Evolutionary conservation across 2,888 invertebrate species (phyloP), one percentile per base, ranked within the genome.

Genomic region (Pristionchus entomophagus): DNA sequence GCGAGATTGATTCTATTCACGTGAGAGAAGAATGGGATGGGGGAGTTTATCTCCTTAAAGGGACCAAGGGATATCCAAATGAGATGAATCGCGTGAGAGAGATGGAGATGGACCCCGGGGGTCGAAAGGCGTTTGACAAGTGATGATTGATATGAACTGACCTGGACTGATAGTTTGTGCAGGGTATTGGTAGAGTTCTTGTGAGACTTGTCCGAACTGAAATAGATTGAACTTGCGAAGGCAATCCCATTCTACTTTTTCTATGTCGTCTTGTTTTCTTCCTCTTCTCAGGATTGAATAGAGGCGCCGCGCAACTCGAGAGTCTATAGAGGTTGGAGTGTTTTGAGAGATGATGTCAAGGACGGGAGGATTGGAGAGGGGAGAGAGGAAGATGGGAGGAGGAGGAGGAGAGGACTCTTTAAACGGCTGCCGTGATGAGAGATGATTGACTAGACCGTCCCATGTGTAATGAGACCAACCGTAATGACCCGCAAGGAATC

Each of bases 81-180:
- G 35, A 35, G 65, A 65, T 65, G 19, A 65, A 65, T 65, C 35
- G 35, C 19, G 29, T 29, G 29, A 29, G 65, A 69, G 19, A 69
- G 65, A 69, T n/a, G n/a, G n/a, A n/a, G n/a, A n/a, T 35, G 73
- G 73, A 12, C 26, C 73, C n/a, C 12, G 26, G 73, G 73, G 73
- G 41, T 38, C 22, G 38, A 69, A 26, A 73, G 19, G 45, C 41
- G 32, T 45, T 41, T 22, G 41, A 73, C 73, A n/a, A 29, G 19
- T 59, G 82, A 41, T 59, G 19, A 59, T 12, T 12, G 29, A 19
- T n/a, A 41, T 56, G 56, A 19, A 69, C 84, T 29, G 12, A 85
- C 85, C 56, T 85, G 85, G n/a, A 85, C 56, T n/a, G 85, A 85
- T n/a, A 85, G 41, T 49, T 85, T 85, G 73, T 85, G 85, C 53